phyloP scores from a whole-genome alignment of 2,797 vertebrate genomes.

The Nyctibius grandis region DNA sequence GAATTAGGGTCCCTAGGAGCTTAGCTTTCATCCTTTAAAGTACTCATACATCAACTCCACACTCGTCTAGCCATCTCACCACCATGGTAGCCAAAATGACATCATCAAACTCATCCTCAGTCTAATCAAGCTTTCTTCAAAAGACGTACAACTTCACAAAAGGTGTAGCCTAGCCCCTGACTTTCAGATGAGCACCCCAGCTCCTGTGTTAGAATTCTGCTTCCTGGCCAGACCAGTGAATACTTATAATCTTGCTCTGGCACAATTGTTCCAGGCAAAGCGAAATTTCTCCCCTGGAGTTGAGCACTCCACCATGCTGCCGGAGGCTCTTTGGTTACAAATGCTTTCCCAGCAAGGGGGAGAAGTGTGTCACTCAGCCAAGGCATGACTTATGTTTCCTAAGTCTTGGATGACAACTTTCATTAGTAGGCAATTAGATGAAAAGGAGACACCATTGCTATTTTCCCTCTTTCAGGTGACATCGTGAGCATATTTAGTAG shows the following conservation, averaged over 20 bases:
- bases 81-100: neutral
- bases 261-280: neutral
- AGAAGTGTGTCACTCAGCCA: neutral
- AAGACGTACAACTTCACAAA: neutral
- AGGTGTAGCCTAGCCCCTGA: neutral
- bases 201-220: neutral
- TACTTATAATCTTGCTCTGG: neutral
- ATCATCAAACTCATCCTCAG: neutral
- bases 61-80: neutral
- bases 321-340: neutral
- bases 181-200: neutral
- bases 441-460: neutral
- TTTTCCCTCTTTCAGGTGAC: neutral
- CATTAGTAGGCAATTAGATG: neutral
- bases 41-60: neutral
- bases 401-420: neutral
- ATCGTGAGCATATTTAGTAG: neutral
- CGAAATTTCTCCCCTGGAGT: neutral
- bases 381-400: neutral
- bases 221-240: neutral
- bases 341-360: neutral
- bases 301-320: neutral
- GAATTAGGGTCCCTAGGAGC: neutral
- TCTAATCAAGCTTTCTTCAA: neutral
- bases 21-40: neutral